Evolutionary conservation across 1,140 invertebrate species (phyloP), one percentile per base, ranked within the genome.

Genomic region (Drosophila nannoptera): DNA sequence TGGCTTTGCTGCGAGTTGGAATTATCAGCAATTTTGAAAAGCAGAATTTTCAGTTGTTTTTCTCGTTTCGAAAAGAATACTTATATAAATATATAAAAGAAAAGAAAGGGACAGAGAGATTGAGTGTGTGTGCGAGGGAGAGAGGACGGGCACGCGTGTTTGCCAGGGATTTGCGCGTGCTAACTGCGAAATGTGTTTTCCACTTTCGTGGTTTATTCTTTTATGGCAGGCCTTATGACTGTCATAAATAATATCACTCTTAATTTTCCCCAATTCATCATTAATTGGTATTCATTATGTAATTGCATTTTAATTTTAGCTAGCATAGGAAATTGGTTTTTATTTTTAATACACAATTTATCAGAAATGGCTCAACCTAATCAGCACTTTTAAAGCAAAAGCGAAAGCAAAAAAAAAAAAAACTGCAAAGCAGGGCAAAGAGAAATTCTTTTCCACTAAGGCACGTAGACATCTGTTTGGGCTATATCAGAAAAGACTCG

Each of bases 381-480:
- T 65, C 67, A 52, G 45, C 50, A 65, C 16, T 50, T 61, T 63
- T 48, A 71, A 71, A 58, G 12, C 22, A 22, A 22, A 22, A 22
- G 1, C 22, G 3, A 22, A 22, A 22, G 3, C 22, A 22, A 22
- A 22, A 22, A 22, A 22, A 22, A 22, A 1, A 22, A 22, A 22
- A 22, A 3, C 22, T 22, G 22, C 22, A 22, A 22, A 56, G 43
- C 49, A 42, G 38, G 9, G 11, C 14, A 12, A 54, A 46, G 46
- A 6, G 29, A 42, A 58, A 40, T 67, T 11, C 12, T 45, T 59
- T 54, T 29, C 60, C 9, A 59, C 64, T 50, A 58, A 64, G 42
- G 45, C 77, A 82, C 74, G 74, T 73, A 73, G 52, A 36, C 60
- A 70, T 38, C 53, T 62, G 65, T 71, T 64, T 22, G 29, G 45